These are phyloP conservation scores for Ornithorhynchus anatinus DNA, from an alignment of 2,113 vertebrate species.

Conservation along the genomic window DNA sequence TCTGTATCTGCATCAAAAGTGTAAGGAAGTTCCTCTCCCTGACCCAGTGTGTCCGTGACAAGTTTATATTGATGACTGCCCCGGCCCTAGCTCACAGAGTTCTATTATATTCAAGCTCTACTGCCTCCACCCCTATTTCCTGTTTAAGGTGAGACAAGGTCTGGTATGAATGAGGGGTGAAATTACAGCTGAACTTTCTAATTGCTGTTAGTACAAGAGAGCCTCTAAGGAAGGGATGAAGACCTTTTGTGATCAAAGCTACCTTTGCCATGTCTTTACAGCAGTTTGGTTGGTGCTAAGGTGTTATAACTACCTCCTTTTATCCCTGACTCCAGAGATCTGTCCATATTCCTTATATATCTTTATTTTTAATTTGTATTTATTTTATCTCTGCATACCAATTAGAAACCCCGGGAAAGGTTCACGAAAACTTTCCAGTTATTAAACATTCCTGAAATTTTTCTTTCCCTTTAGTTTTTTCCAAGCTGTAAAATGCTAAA, in stretches of 20 bases:
- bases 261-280: conserved; percentile 4
- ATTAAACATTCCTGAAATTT: conserved; percentile 3
- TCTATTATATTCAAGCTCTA: conserved; percentile 70
- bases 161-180: conserved; percentile 66
- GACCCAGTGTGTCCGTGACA: conserved; percentile 67
- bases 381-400: too few relatives aligned
- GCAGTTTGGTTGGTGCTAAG: background rate
- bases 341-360: too few relatives aligned
- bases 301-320: background rate
- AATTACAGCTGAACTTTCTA: conserved; percentile 76
- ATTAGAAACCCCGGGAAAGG: too few relatives aligned
- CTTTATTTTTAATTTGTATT: too few relatives aligned
- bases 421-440: conserved; percentile 22
- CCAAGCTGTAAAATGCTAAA: conserved; percentile 1
- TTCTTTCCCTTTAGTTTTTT: background rate
- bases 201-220: conserved; percentile 68
- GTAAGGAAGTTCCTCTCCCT: conserved; percentile 73
- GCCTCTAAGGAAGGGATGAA: conserved; percentile 58
- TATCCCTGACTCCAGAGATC: background rate
- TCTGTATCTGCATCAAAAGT: conserved; percentile 65
- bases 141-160: conserved; percentile 72
- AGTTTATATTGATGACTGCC: conserved; percentile 75
- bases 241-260: conserved; percentile 39
- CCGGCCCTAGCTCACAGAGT: conserved; percentile 58
- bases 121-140: conserved; percentile 74